Evolutionary conservation across 1,140 invertebrate genomes (phyloP).

Genomic region (Drosophila fuyamai): DNA sequence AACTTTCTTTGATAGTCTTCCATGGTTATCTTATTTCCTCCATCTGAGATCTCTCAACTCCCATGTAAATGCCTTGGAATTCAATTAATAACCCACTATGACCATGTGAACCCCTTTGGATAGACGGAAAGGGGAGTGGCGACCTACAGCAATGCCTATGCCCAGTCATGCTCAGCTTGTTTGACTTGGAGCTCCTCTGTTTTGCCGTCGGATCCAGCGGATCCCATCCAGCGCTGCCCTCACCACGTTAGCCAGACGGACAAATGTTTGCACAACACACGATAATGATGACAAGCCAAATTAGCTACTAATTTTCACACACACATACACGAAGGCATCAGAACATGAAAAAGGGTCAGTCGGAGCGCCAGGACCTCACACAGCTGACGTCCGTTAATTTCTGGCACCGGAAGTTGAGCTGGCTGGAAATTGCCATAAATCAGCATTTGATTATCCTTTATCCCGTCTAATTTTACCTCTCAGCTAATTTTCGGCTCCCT

Average conservation of each 20-base stretch:
- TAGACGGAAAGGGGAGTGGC: not conserved
- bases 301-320: constrained; percentile 82
- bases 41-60: constrained; percentile 17
- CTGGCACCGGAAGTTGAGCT: constrained; percentile 65
- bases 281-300: constrained; percentile 81
- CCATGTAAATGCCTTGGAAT: constrained; percentile 55
- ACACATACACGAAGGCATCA: constrained; percentile 46
- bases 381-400: constrained; percentile 62
- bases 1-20: constrained; percentile 26
- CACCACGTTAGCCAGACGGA: constrained; percentile 50
- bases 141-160: constrained; percentile 47
- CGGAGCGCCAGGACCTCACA: constrained; percentile 76
- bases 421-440: constrained; percentile 74
- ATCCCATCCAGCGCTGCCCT: constrained; percentile 18
- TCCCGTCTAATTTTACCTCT: constrained; percentile 59
- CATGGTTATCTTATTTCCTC: constrained; percentile 3
- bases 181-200: constrained; percentile 13
- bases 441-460: constrained; percentile 81
- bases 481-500: constrained; percentile 23
- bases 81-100: constrained; percentile 55
- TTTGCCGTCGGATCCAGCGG: constrained; percentile 7
- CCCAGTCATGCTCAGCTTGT: constrained; percentile 34
- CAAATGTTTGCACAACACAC: constrained; percentile 82
- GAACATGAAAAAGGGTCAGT: constrained; percentile 23
- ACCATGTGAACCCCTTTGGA: constrained; percentile 19